Percentiles rank a stretch among this genome's conserved stretches.
Evolutionary conservation across 2,113 vertebrate species (phyloP).

Genomic region (Arizona elegans): DNA sequence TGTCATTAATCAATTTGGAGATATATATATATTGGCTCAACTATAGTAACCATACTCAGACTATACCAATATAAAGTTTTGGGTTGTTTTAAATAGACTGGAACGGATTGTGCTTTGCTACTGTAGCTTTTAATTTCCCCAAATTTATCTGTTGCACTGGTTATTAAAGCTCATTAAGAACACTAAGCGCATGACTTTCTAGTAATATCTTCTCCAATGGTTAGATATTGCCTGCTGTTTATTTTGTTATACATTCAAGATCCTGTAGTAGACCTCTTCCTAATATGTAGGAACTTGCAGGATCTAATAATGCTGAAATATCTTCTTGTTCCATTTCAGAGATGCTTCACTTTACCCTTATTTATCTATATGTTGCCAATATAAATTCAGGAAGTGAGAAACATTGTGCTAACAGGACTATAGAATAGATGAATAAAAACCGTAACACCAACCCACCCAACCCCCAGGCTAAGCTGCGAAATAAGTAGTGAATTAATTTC

Average conservation of each 20-base stretch:
- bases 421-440: constrained; percentile 72
- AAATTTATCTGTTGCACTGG: neutral
- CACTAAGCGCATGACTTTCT: constrained; percentile 44
- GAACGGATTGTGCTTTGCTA: neutral
- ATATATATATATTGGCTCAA: neutral
- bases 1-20: too few relatives aligned
- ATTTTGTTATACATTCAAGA: constrained; percentile 63
- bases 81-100: neutral
- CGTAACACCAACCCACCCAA: constrained; percentile 33
- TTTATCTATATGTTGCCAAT: constrained; percentile 36
- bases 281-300: constrained; percentile 52
- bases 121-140: neutral
- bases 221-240: constrained; percentile 74
- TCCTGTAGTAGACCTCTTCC: constrained; percentile 55
- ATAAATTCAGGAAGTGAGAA: constrained; percentile 61
- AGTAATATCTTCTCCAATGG: constrained; percentile 69
- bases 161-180: constrained; percentile 35
- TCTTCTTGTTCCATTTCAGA: neutral
- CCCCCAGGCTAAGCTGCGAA: constrained; percentile 66
- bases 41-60: neutral
- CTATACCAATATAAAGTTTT: neutral
- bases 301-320: constrained; percentile 16
- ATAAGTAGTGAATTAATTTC: constrained; percentile 99
- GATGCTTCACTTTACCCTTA: constrained; percentile 2
- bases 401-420: constrained; percentile 69